Evolutionary conservation across 2,888 invertebrate species (phyloP).

Genomic region (Linnaemya tessellans): DNA sequence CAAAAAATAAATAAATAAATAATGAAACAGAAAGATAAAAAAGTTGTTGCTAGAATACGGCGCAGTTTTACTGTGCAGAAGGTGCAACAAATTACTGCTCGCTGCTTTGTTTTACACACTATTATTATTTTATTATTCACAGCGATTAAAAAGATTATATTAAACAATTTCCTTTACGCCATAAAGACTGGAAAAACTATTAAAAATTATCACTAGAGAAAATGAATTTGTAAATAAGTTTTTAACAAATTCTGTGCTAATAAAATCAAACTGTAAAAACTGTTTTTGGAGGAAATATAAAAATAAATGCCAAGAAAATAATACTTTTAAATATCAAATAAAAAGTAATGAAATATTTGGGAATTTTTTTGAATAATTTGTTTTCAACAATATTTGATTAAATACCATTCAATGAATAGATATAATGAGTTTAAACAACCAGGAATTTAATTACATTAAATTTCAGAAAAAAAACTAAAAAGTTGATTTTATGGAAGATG

Average conservation of each 20-base stretch:
- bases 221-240: constrained; percentile 14
- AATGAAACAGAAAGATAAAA: neutral
- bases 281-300: no score
- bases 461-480: neutral
- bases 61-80: neutral
- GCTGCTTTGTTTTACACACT: constrained; percentile 4
- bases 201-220: constrained; percentile 41
- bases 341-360: no score
- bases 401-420: no score
- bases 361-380: no score
- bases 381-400: no score
- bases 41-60: constrained; percentile 13
- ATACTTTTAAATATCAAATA: no score
- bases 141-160: constrained; percentile 38
- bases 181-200: constrained; percentile 11
- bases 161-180: constrained; percentile 35
- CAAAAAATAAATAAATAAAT: neutral
- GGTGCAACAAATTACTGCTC: constrained; percentile 32
- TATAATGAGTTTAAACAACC: no score
- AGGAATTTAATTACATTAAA: no score
- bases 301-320: no score
- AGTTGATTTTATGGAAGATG: neutral
- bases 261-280: no score
- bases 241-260: neutral
- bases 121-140: constrained; percentile 61